Evolutionary conservation across 2,113 vertebrate genomes (phyloP), one percentile per base, ranked within the genome.

Genomic region (Chelonoidis abingdonii): DNA sequence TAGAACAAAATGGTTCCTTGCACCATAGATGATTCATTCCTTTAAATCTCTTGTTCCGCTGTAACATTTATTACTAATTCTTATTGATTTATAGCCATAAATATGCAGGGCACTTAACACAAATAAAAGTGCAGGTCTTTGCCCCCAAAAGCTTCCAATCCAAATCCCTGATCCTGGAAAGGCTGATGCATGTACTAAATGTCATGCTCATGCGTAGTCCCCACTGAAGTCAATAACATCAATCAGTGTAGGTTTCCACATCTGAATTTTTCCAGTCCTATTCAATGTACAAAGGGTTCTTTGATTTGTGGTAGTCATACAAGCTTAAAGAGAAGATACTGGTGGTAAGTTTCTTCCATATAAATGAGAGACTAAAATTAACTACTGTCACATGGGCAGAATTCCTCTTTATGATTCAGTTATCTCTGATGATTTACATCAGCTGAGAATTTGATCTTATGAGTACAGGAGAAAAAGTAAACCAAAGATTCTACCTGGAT

Each of bases 61-160:
- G 72, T 94, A 83, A 79, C 41, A 83, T 94, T 83, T 89, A 53
- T 88, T 94, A 88, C 44, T 75, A 88, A 75, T 80, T 92, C 80
- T 90, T 87, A 86, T 79, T 95, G 87, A 93, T 89, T 94, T 93
- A 76, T 57, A 94, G 85, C 87, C 80, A 91, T 87, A 93, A 97
- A 94, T 82, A 81, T 47, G 75, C 35, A 41, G 35, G 53, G 35
- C 78, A 12, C 49, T 89, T 59, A 59, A 78, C 24, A 25, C 25
- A 13, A 78, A 80, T 56, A 87, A 59, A 79, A 59, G 13, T 49
- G 75, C 41, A 94, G 41, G 75, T 78, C 56, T 91, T 89, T 93
- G 52, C 80, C 78, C 76, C 62, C 35, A 88, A 89, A 35, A 94
- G 83, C 90, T 94, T 31, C 83, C 1, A 41, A 49, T 83, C 22